Percentiles rank a stretch among this genome's conserved stretches.
phyloP scores from a whole-genome alignment of 2,888 invertebrate species.

The Liopterus haemorrhoidalis region DNA sequence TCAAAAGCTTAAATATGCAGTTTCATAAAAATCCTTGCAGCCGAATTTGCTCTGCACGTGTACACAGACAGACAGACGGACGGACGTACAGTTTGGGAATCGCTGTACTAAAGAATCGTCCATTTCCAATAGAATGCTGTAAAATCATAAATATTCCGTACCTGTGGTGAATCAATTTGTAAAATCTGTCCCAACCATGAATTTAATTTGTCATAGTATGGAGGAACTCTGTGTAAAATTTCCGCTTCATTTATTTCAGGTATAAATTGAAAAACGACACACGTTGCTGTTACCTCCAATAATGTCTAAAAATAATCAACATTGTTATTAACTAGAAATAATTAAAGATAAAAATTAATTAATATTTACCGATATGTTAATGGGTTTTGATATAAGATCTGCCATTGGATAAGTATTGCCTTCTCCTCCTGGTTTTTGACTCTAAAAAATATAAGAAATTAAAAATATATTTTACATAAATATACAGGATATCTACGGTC shows the following conservation, averaged over 20 bases:
- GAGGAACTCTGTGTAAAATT: conserved; percentile 49
- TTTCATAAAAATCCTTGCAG: no score
- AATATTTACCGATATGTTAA: conserved; percentile 54
- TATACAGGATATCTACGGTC: background rate
- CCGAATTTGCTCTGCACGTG: no score
- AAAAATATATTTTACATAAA: conserved; percentile 7
- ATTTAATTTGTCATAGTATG: conserved; percentile 82
- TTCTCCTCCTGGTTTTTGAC: conserved; percentile 73
- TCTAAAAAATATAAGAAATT: conserved; percentile 50
- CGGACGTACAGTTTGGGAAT: no score
- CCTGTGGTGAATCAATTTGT: conserved; percentile 76
- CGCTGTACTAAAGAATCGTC: no score
- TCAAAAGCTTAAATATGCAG: no score
- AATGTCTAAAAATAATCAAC: conserved; percentile 47
- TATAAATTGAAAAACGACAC: conserved; percentile 83
- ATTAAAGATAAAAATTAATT: conserved; percentile 10
- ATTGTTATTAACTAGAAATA: background rate
- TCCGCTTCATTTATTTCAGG: conserved; percentile 51
- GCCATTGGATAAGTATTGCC: conserved; percentile 56
- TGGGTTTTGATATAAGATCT: conserved; percentile 57
- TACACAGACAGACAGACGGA: no score
- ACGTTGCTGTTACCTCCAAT: conserved; percentile 73
- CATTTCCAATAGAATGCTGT: no score
- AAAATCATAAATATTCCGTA: no score
- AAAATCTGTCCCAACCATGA: conserved; percentile 89